A percentile compares a stretch with the other conserved stretches of the same genome.
Conservation (phyloP, 2,113 vertebrate species). For the Echinops telfairi region DNA sequence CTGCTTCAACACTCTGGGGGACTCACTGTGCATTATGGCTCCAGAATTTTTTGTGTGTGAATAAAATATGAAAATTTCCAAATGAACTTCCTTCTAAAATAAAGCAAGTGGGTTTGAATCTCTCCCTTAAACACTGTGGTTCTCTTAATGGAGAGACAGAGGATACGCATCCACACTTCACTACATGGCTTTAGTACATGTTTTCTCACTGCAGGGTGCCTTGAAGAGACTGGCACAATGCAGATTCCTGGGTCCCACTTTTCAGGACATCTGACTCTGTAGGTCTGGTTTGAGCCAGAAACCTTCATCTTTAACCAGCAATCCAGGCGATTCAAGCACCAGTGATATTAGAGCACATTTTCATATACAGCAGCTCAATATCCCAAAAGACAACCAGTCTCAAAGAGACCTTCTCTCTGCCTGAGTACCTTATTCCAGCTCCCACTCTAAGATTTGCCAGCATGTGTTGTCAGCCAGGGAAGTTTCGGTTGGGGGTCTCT, state of each 20-base stretch:
- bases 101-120: background rate
- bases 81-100: background rate
- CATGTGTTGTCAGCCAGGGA: background rate
- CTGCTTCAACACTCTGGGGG: background rate
- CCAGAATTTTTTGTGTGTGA: background rate
- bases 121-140: background rate
- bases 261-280: background rate
- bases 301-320: background rate
- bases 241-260: background rate
- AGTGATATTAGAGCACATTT: background rate
- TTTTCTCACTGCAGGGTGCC: background rate
- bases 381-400: background rate
- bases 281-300: background rate
- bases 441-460: background rate
- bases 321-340: background rate
- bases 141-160: background rate
- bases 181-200: background rate
- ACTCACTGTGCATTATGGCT: background rate
- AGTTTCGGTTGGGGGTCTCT: background rate
- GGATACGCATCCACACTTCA: background rate
- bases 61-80: background rate
- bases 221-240: background rate
- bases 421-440: background rate
- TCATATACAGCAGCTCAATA: background rate
- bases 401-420: background rate